Evolutionary conservation across 2,888 invertebrate genomes (phyloP), one percentile per base, ranked within the genome.

Genomic region (Caenorhabditis angaria): DNA sequence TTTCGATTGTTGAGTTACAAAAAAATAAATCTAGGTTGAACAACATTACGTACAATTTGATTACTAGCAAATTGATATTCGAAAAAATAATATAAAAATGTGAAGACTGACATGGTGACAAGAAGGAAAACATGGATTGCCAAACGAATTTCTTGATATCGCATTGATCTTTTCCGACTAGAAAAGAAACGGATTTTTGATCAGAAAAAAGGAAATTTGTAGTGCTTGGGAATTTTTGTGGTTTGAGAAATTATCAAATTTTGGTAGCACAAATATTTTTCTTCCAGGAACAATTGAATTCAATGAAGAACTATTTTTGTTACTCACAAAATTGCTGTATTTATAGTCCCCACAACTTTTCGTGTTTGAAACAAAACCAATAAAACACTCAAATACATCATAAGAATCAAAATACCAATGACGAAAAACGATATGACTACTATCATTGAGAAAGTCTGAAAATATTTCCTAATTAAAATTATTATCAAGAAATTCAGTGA

Each of bases 111-210:
- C 63, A 68, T 63, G n/a, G 60, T 55, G 5, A 48, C 54, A 0
- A 68, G 54, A 4, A 69, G 22, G 28, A 69, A 50, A 4, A 69
- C 63, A 25, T 69, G 69, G n/a, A 57, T 47, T 6, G 60, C 69
- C 25, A 69, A 35, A 3, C 69, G 64, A 10, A 69, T 41, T 28
- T 69, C 69, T 18, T 64, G 63, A 35, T 69, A 29, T 14, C 69
- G 60, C 2, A 50, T 20, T 0, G 56, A 24, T 28, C 51, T 47
- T 55, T 64, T 60, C 4, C 56, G 58, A 22, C 63, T 69, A 59
- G 2, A 63, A 69, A 22, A 32, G 32, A 32, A 5, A 32, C 32
- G 10, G 32, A 32, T 32, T 32, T 32, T 32, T 32, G 5, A 32
- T 8, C 32, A n/a, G n/a, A n/a, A n/a, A n/a, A n/a, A n/a, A n/a